Evolutionary conservation across 2,113 vertebrate species (phyloP).

Genomic region (Euleptes europaea): DNA sequence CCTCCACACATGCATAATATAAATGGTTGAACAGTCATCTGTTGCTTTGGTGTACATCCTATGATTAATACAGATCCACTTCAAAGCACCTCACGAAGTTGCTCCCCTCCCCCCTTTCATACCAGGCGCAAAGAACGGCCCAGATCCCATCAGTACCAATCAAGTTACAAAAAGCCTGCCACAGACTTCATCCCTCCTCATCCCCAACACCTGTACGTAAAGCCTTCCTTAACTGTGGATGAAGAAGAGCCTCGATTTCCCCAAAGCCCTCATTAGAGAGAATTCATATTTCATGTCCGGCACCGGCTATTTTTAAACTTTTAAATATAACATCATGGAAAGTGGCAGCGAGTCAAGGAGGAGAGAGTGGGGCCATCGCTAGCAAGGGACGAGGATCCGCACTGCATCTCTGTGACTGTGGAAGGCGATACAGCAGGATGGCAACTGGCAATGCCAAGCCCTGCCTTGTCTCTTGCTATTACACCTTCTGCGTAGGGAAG

Average conservation of each 20-base stretch:
- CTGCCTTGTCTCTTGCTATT: not conserved
- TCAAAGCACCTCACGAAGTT: not conserved
- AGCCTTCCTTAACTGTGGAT: fast-evolving
- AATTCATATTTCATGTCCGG: not conserved
- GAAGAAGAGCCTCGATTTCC: not conserved
- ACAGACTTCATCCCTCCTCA: not conserved
- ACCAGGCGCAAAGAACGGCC: not conserved
- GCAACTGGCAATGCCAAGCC: fast-evolving
- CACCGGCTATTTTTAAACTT: not conserved
- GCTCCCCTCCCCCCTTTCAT: not conserved
- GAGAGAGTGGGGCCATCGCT: fast-evolving
- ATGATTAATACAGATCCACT: not conserved
- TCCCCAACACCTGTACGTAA: not conserved
- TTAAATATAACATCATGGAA: not conserved
- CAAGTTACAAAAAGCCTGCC: not conserved
- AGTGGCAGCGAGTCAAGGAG: not conserved
- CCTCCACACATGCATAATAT: not conserved
- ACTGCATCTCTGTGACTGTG: not conserved
- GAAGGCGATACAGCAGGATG: not conserved
- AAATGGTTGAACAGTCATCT: not conserved
- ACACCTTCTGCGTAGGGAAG: not conserved
- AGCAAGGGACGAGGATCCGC: not conserved
- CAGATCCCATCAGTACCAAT: not conserved
- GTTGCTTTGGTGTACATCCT: not conserved
- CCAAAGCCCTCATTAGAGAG: conserved; percentile 2